Evolutionary conservation across 1,140 invertebrate species (phyloP), one percentile per base, ranked within the genome.

Genomic region (Dendrolimus punctatus): DNA sequence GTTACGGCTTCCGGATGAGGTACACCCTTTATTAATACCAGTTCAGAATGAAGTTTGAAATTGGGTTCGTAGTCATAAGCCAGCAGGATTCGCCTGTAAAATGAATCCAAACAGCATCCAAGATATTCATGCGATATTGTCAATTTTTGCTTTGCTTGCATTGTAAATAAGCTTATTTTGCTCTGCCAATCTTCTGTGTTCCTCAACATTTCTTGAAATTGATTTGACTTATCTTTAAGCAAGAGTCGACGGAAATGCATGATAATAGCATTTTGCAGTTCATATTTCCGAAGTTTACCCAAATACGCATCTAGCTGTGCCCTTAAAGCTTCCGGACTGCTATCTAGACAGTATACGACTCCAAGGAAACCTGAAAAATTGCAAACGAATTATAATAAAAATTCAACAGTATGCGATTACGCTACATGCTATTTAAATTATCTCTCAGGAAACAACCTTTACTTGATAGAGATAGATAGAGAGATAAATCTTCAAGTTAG

Each of bases 261-360:
- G 9, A 62, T 37, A 5, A 63, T 58, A 40, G 48, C 41, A 46
- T 58, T 60, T 47, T 66, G 60, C 8, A 63, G 42, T 47, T 60
- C 42, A 7, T 37, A 40, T 6, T 52, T 51, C 4, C 57, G 53
- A 10, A 59, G 40, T 50, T 59, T 60, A 8, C 60, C 57, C 8
- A 66, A 39, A 44, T 62, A 59, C 5, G 54, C 49, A 39, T 60
- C 44, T 4, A 66, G 8, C 48, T 62, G 64, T 5, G 42, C 23
- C 40, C 53, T 46, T 38, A 66, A 42, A 6, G 53, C 54, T 23
- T 66, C 59, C 38, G 64, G 64, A 47, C 64, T 66, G 53, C 64
- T 66, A 41, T 66, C 60, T 49, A 66, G 10, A 43, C 64, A 66
- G 48, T 53, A 66, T 8, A 66, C 53, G 6, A 53, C 42, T 5